Evolutionary conservation across 2,113 vertebrate species (phyloP).

Genomic region (Calcarius ornatus): DNA sequence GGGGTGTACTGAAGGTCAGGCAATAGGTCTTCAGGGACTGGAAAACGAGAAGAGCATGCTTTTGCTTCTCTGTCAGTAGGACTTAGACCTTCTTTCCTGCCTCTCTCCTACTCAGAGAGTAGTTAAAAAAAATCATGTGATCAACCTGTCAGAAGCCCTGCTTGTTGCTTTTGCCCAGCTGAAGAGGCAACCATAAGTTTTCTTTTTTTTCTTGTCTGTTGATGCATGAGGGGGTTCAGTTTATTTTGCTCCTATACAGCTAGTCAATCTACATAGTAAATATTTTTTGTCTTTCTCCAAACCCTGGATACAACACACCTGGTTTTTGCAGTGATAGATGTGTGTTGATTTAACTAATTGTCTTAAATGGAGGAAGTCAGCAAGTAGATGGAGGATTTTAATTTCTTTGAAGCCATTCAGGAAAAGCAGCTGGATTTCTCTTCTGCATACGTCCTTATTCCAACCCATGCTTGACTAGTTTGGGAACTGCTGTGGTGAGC

Average conservation of each 20-base stretch:
- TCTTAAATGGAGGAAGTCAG: neutral
- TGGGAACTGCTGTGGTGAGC: neutral
- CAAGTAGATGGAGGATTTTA: neutral
- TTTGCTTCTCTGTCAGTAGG: neutral
- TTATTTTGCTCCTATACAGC: neutral
- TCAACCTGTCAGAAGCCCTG: neutral
- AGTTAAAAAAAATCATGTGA: neutral
- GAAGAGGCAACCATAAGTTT: neutral
- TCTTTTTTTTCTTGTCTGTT: neutral
- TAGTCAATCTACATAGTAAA: neutral
- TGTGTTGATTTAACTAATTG: neutral
- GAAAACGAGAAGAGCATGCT: neutral
- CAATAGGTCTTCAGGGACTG: neutral
- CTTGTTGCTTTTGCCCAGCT: neutral
- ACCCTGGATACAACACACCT: neutral
- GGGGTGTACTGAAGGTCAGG: neutral
- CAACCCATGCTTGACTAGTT: neutral
- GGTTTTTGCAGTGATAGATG: neutral
- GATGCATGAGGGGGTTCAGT: neutral
- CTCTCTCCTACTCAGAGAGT: neutral
- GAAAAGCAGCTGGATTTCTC: neutral
- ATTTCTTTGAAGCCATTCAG: neutral
- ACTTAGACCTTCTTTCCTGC: neutral
- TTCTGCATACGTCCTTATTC: neutral
- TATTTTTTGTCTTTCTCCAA: neutral